Conservation (phyloP, 2,113 vertebrate genomes). For the Regulus satrapa region DNA sequence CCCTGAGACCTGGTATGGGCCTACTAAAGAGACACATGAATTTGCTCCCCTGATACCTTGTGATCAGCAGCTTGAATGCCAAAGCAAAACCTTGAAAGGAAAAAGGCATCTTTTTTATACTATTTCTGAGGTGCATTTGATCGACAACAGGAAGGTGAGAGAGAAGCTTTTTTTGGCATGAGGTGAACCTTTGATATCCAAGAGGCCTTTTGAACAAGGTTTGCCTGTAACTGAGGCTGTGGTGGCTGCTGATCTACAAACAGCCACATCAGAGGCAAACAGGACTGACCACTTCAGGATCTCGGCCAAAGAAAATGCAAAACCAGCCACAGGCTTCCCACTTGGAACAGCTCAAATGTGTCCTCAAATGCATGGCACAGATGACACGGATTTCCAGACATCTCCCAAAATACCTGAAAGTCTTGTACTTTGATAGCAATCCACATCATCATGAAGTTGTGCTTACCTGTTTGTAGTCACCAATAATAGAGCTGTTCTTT, state of each 20-base stretch:
- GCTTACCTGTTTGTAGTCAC: constrained; percentile 97
- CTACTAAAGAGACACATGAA: background rate
- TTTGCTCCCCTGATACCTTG: background rate
- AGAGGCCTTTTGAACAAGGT: background rate
- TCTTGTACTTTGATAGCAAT: background rate
- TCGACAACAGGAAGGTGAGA: background rate
- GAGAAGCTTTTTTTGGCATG: background rate
- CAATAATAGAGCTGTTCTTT: constrained; percentile 97
- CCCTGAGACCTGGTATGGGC: background rate
- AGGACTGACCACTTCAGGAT: background rate
- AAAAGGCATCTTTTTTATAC: background rate
- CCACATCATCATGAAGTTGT: background rate
- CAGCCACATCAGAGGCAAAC: background rate
- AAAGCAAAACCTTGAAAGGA: background rate
- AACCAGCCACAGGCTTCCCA: background rate
- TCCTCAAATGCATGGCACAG: background rate
- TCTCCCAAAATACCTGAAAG: background rate
- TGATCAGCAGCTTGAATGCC: background rate
- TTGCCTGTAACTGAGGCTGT: background rate
- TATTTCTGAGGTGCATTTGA: background rate
- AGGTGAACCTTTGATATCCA: background rate
- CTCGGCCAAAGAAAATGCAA: background rate
- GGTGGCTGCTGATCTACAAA: background rate
- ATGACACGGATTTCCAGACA: background rate
- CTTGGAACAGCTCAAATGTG: background rate